Evolutionary conservation across 2,888 invertebrate species (phyloP).

Genomic region (Eustalomyia histrio): DNA sequence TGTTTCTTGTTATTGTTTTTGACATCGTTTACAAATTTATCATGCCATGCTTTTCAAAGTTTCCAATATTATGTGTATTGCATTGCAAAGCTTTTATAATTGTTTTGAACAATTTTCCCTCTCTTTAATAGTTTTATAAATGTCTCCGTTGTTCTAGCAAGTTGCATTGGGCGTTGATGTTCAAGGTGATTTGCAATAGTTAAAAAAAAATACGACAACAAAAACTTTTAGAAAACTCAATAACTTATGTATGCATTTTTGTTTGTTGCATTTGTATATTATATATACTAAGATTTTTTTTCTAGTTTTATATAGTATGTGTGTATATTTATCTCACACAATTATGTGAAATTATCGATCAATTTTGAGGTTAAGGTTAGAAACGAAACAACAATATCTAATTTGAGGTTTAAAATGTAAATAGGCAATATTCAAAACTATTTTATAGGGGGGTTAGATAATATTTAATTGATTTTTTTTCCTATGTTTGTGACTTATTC

Average conservation of each 20-base stretch:
- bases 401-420: neutral
- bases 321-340: constrained; percentile 64
- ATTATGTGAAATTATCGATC: constrained; percentile 77
- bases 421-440: neutral
- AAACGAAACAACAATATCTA: constrained; percentile 10
- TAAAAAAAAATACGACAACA: constrained; percentile 30
- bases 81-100: neutral
- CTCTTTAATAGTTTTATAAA: constrained; percentile 16
- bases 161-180: constrained; percentile 74
- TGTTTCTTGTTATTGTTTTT: neutral
- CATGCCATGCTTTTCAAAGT: neutral
- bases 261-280: constrained; percentile 16
- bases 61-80: constrained; percentile 68
- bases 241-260: constrained; percentile 49
- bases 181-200: constrained; percentile 74
- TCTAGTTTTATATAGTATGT: constrained; percentile 55
- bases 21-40: neutral
- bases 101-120: neutral
- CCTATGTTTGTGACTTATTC: too few species aligned
- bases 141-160: constrained; percentile 19
- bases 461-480: too few species aligned
- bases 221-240: constrained; percentile 41
- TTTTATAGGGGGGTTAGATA: too few species aligned
- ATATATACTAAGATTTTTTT: neutral
- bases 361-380: constrained; percentile 68